A percentile compares a stretch with the other conserved stretches of the same genome.
Conservation (phyloP, 1,140 invertebrate species). For the Lysiphlebus fabarum region DNA sequence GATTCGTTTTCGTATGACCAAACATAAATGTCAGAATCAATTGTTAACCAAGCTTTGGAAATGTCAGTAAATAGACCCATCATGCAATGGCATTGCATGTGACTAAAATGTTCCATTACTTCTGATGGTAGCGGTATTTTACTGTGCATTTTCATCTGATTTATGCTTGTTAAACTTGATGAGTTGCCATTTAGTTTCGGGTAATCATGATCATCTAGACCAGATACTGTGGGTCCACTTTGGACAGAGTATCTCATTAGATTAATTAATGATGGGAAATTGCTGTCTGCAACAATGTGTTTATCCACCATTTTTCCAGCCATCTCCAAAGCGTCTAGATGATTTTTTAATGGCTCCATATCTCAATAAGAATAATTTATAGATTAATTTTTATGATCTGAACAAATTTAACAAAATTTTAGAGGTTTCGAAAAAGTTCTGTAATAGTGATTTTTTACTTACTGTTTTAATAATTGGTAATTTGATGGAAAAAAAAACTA, state of each 20-base stretch:
- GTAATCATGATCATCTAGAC: conserved; percentile 87
- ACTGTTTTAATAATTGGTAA: too few relatives aligned
- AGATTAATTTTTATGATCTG: too few relatives aligned
- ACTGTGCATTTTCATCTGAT: conserved; percentile 76
- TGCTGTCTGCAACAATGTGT: conserved; percentile 66
- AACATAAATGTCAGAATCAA: conserved; percentile 96
- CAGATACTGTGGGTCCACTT: conserved; percentile 74
- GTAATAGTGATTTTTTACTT: too few relatives aligned
- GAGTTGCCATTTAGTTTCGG: conserved; percentile 69
- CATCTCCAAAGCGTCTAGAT: conserved; percentile 65
- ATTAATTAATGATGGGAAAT: conserved; percentile 65
- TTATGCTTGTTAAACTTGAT: conserved; percentile 64
- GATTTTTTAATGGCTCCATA: conserved; percentile 58
- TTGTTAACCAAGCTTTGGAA: conserved; percentile 91
- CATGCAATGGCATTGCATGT: conserved; percentile 90
- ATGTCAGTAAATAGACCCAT: conserved; percentile 97
- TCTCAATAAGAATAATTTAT: conserved; percentile 20
- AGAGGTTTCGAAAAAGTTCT: too few relatives aligned
- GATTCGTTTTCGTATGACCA: conserved; percentile 62
- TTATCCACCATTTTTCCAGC: conserved; percentile 73
- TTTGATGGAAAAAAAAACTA: too few relatives aligned
- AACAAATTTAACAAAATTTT: too few relatives aligned
- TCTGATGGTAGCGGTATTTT: conserved; percentile 87
- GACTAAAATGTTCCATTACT: conserved; percentile 89
- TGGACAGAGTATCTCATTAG: conserved; percentile 54